Evolutionary conservation across 2,797 vertebrate genomes (phyloP).

Genomic region (Sandelia bainsii): DNA sequence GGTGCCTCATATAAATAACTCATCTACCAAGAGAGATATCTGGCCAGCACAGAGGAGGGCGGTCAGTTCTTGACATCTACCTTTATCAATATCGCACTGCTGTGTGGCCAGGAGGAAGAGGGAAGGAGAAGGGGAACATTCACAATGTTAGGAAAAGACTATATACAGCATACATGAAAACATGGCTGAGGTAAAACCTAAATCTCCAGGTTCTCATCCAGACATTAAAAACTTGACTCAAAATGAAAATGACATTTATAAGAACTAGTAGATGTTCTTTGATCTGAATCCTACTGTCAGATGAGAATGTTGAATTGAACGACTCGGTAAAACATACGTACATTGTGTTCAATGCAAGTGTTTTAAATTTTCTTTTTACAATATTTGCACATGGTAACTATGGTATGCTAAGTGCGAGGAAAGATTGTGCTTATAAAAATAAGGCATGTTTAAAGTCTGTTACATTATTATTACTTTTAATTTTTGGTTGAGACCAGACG

Average conservation of each 20-base stretch:
- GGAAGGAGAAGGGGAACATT: neutral
- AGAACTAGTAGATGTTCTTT: neutral
- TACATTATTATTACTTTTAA: too few relatives aligned
- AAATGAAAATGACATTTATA: neutral
- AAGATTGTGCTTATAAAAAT: too few relatives aligned
- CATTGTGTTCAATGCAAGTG: too few relatives aligned
- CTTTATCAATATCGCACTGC: constrained; percentile 46
- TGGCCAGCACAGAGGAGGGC: constrained; percentile 42
- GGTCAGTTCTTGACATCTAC: constrained; percentile 51
- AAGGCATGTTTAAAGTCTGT: too few relatives aligned
- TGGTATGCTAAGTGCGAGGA: too few relatives aligned
- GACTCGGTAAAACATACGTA: too few relatives aligned
- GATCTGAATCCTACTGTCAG: neutral
- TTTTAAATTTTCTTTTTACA: too few relatives aligned
- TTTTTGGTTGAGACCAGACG: too few relatives aligned
- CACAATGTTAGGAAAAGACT: neutral
- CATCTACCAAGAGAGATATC: constrained; percentile 54
- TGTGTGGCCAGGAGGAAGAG: constrained; percentile 25
- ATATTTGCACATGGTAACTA: too few relatives aligned
- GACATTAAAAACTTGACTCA: neutral
- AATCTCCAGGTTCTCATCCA: neutral
- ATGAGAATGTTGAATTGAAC: too few relatives aligned
- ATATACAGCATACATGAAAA: neutral
- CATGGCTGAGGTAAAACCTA: neutral
- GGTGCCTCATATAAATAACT: constrained; percentile 61